Evolutionary conservation across 2,888 invertebrate species (phyloP).

Genomic region (Cryptocephalus primarius): DNA sequence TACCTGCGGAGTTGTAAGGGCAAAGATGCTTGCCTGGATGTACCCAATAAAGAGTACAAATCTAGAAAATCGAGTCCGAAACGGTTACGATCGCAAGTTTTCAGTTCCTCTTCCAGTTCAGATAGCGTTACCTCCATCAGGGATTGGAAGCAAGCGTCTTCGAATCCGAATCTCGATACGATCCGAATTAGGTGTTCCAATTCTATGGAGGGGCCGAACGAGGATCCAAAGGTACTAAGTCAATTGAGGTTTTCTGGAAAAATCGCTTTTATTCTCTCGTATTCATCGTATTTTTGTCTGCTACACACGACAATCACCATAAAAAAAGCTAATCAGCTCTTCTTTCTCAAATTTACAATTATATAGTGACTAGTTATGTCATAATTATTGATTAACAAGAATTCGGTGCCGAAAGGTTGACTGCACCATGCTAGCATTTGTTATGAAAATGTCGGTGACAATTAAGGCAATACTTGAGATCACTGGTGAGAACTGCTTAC

Average conservation of each 20-base stretch:
- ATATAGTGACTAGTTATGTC: too few species aligned
- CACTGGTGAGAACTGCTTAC: too few species aligned
- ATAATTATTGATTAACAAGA: too few species aligned
- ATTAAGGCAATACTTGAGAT: too few species aligned
- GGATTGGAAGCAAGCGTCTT: constrained; percentile 35
- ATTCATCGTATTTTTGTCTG: too few species aligned
- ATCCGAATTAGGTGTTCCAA: constrained; percentile 28
- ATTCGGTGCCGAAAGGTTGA: too few species aligned
- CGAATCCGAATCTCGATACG: constrained; percentile 39
- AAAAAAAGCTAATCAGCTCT: too few species aligned
- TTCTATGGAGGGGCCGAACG: constrained; percentile 36
- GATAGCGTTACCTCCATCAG: constrained; percentile 46
- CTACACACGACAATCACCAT: too few species aligned
- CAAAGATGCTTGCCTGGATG: constrained; percentile 50
- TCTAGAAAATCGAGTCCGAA: constrained; percentile 48
- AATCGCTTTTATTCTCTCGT: too few species aligned
- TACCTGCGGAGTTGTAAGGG: constrained; percentile 35
- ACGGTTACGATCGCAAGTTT: constrained; percentile 41
- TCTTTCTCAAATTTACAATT: too few species aligned
- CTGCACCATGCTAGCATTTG: too few species aligned
- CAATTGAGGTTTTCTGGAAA: neutral
- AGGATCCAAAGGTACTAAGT: constrained; percentile 29
- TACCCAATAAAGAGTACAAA: constrained; percentile 40
- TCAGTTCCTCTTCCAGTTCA: constrained; percentile 49
- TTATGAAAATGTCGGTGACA: too few species aligned